These are phyloP conservation scores for Yponomeuta malinellus DNA, from an alignment of 2,888 invertebrate species.

Conservation along the genomic window DNA sequence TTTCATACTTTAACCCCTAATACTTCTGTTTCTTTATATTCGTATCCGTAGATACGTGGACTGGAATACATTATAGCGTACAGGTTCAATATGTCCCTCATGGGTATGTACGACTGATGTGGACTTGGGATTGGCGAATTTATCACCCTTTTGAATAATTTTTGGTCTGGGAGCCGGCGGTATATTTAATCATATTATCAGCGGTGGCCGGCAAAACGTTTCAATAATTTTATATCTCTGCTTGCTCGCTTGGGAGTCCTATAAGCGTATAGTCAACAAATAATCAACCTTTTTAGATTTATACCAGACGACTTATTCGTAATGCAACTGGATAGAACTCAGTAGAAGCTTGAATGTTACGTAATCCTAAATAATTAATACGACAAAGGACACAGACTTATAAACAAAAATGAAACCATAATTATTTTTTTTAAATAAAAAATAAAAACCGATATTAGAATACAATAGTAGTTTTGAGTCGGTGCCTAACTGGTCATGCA, in stretches of 20 bases:
- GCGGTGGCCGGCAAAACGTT: neutral
- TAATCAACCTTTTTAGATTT: neutral
- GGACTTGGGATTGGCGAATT: neutral
- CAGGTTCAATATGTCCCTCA: neutral
- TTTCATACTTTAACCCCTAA: too few relatives aligned
- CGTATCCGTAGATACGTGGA: neutral
- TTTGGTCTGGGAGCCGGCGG: neutral
- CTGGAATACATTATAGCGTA: neutral
- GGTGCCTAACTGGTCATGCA: too few relatives aligned
- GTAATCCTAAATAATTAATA: too few relatives aligned
- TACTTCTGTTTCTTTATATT: neutral
- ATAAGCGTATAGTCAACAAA: neutral
- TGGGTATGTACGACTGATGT: neutral
- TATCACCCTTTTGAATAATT: neutral
- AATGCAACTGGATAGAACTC: too few relatives aligned
- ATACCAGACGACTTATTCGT: neutral
- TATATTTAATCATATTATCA: neutral
- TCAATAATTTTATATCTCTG: neutral
- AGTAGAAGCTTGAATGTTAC: too few relatives aligned
- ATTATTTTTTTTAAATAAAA: too few relatives aligned
- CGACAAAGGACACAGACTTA: too few relatives aligned
- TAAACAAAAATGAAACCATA: too few relatives aligned
- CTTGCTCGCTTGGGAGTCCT: neutral
- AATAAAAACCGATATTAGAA: too few relatives aligned
- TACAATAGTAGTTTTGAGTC: too few relatives aligned